Base-by-base conservation (phyloP, 2,888 invertebrate genomes). In the Rhagium mordax region DNA sequence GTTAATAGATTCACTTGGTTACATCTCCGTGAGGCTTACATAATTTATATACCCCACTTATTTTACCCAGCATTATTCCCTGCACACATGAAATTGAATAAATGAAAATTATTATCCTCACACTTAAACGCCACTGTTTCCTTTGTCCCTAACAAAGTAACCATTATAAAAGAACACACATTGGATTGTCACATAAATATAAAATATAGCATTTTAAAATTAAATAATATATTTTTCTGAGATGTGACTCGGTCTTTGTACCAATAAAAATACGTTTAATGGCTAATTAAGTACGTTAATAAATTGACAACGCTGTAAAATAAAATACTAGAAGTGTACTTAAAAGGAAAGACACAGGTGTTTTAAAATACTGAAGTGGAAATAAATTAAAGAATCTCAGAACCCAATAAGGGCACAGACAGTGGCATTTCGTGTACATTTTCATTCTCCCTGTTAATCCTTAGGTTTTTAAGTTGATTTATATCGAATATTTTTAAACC, bases 371-470 rank as follows among this genome's bases (percentile, higher is more conserved):
- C 70, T 66, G 60, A 29, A 65, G 27, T 20, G 64, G 29, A 76
- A 74, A 74, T 78, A 78, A 74, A 76, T 78, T 76, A 78, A 76
- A 78, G 74, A 75, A 78, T 78, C 75, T 51, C 16, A 10, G 18
- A 20, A 7, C 20, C 8, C 51, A 51, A 20, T 18, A 20, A 51
- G 51, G 51, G 51, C 20, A 51, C 51, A 51, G 20, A 16, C 51
- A 51, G 20, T 51, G 51, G 51, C 51, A 51, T 8, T 1, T 51
- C 51, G 13, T 51, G 13, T 51, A 51, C 18, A 51, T 51, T 51
- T 51, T 51, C 51, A 20, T 51, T 51, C 18, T 51, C 51, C 18
- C 6, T 51, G 51, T 51, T 51, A 51, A 51, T 51, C 51, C 51
- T 8, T 18, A 18, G 51, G 16, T 51, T 51, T 20, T 51, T 16